Base-by-base conservation (phyloP, 2,113 vertebrate genomes). In the Stegastes partitus region DNA sequence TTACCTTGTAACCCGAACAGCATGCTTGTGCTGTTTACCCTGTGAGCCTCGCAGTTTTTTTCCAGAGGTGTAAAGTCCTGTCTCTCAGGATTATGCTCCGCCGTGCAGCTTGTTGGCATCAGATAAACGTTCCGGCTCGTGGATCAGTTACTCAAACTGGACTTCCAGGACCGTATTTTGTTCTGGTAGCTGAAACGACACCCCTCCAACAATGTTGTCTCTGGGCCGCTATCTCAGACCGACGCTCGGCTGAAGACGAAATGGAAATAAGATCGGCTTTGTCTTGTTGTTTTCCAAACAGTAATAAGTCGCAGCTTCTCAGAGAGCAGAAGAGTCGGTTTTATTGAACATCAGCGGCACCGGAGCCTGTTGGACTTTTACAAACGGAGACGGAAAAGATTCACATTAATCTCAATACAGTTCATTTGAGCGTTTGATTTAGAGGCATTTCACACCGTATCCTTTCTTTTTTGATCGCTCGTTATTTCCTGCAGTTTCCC, bases 1-100 rank as follows among this genome's bases (percentile, higher is more conserved):
- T 51, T 49, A 50, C 31, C 50, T 63, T 69, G 12, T 49, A 63
- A 81, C 31, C 23, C 42, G 42, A 81, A 51, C 57, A 34, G 19
- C 4, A 25, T 45, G 11, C 42, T 67, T 68, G 49, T 80, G 39
- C 39, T 42, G 39, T 42, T 64, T 45, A 53, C 34, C 16, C 23
- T 54, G 26, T 57, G 44, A 49, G 22, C 42, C 44, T n/a, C 64
- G 59, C 34, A 64, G 51, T 15, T 42, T 15, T n/a, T 42, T 42
- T 42, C 39, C 39, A 42, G 39, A 42, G 39, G 11, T 42, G 39
- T 42, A 42, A 42, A 42, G 39, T 42, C 39, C 39, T 42, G 39
- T 42, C 39, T 42, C 39, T 37, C 34, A 67, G 51, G n/a, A 45
- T 70, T 49, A 49, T 58, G 16, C 44, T 45, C n/a, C 5, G 26